Conservation (phyloP, 2,797 vertebrate species). For the Chelonia mydas region DNA sequence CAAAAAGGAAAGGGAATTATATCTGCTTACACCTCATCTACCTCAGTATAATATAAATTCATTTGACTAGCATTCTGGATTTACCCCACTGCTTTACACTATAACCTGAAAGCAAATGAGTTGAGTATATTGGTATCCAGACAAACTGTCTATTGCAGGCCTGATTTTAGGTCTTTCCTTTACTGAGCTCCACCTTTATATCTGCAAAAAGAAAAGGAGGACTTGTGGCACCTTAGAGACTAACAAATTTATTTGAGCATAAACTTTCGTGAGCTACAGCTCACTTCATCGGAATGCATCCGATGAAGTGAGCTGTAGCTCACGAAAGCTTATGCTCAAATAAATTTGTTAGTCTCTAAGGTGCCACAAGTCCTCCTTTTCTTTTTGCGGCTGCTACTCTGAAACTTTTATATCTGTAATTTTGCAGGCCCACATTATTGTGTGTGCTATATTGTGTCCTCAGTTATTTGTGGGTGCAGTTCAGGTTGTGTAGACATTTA, state of each 20-base stretch:
- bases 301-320: too few species aligned
- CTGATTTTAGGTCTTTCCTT: neutral
- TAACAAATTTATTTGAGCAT: too few species aligned
- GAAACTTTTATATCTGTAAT: neutral
- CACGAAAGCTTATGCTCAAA: too few species aligned
- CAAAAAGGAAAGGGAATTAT: neutral
- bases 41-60: neutral
- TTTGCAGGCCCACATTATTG: neutral
- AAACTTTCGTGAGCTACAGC: too few species aligned
- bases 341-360: too few species aligned
- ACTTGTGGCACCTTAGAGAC: too few species aligned
- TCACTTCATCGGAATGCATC: too few species aligned
- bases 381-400: too few species aligned
- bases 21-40: neutral
- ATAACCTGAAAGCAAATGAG: neutral
- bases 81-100: neutral
- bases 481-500: neutral
- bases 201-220: too few species aligned
- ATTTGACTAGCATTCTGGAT: neutral
- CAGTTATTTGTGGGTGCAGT: neutral
- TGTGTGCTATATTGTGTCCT: neutral
- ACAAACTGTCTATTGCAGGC: neutral
- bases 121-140: neutral
- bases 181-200: neutral
- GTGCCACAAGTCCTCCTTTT: too few species aligned